Conservation (phyloP, 2,888 invertebrate species). For the Autographa gamma region DNA sequence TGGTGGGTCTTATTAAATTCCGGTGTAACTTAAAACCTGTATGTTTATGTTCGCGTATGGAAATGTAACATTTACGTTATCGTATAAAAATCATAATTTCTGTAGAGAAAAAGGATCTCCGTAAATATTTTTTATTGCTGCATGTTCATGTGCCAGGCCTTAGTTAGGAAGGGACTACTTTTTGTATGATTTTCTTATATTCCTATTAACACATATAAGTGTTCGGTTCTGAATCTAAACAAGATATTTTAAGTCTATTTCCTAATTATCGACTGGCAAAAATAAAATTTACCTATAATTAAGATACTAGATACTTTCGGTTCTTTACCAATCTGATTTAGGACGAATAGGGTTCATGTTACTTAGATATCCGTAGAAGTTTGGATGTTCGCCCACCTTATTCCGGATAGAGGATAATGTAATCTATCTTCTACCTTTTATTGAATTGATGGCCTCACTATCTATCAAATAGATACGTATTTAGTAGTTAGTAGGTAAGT, state of each 20-base stretch:
- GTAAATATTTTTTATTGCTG: no score
- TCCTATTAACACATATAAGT: no score
- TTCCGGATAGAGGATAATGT: background rate
- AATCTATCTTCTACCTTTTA: background rate
- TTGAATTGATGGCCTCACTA: conserved; percentile 1
- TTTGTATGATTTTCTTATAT: no score
- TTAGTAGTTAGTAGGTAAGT: background rate
- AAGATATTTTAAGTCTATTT: background rate
- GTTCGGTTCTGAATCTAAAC: no score
- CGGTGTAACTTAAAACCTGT: no score
- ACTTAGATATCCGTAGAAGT: background rate
- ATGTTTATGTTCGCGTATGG: no score
- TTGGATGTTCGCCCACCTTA: background rate
- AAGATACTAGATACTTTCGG: background rate
- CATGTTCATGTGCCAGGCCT: no score
- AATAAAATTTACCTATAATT: background rate
- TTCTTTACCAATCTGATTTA: background rate
- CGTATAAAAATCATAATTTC: no score
- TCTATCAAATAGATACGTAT: background rate
- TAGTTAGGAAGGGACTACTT: no score
- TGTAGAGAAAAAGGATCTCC: no score
- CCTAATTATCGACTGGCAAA: background rate
- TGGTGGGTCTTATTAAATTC: background rate
- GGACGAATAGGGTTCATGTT: background rate
- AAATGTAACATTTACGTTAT: no score